Evolutionary conservation across 2,888 invertebrate species (phyloP).

Genomic region (Pristionchus entomophagus): DNA sequence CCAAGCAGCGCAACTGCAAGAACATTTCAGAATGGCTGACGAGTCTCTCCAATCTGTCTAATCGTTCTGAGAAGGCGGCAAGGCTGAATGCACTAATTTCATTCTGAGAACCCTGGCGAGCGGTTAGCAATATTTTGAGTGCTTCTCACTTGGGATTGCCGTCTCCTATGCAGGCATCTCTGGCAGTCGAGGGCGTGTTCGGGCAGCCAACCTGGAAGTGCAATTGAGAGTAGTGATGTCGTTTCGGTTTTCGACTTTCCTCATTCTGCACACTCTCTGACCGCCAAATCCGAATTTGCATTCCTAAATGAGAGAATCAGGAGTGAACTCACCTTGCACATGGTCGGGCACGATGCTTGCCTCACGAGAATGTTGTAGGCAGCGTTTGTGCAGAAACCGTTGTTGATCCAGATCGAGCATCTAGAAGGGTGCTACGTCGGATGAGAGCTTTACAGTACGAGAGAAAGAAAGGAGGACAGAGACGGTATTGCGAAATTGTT

Average conservation of each 20-base stretch:
- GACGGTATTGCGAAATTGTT: too few relatives aligned
- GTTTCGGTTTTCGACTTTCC: too few relatives aligned
- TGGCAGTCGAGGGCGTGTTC: not conserved
- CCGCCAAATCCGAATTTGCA: too few relatives aligned
- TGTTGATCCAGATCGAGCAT: conserved; percentile 33
- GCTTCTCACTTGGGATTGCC: conserved; percentile 15
- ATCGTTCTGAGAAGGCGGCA: too few relatives aligned
- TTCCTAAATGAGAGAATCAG: not conserved
- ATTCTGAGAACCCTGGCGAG: too few relatives aligned
- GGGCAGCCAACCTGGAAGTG: not conserved
- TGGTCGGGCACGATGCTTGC: not conserved
- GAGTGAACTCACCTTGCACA: conserved; percentile 10
- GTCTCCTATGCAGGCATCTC: not conserved
- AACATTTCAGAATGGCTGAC: not conserved
- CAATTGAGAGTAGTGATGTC: too few relatives aligned
- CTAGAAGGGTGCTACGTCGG: not conserved
- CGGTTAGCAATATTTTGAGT: too few relatives aligned
- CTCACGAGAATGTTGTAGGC: conserved; percentile 10
- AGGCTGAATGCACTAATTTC: too few relatives aligned
- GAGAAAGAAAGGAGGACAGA: too few relatives aligned
- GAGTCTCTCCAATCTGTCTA: too few relatives aligned
- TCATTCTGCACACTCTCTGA: too few relatives aligned
- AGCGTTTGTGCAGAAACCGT: conserved; percentile 7
- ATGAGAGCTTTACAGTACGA: not conserved
- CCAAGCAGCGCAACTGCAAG: conserved; percentile 1